A percentile compares a stretch with the other conserved stretches of the same genome.
Conservation (phyloP, 1,140 invertebrate genomes). For the Vanessa atalanta region DNA sequence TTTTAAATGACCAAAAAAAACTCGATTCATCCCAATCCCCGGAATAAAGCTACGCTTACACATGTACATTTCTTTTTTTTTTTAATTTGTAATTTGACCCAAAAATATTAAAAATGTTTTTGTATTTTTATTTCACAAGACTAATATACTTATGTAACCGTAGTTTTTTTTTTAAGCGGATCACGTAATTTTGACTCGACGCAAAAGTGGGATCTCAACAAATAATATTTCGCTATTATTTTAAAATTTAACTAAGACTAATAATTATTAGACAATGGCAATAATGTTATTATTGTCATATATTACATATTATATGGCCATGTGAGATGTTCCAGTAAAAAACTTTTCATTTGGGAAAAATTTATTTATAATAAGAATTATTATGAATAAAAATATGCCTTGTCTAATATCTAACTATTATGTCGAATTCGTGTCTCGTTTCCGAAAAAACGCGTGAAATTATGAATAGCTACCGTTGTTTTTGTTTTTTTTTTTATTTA, state of each 20-base stretch:
- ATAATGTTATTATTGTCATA: slow-evolving; percentile 17
- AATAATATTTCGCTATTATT: slow-evolving; percentile 19
- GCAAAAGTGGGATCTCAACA: slow-evolving; percentile 39
- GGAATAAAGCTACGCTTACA: slow-evolving; percentile 7
- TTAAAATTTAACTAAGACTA: slow-evolving; percentile 25
- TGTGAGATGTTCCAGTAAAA: slow-evolving; percentile 18
- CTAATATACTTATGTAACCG: slow-evolving; percentile 13
- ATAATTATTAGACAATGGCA: slow-evolving; percentile 35
- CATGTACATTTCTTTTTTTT: not conserved
- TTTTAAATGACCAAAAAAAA: not conserved
- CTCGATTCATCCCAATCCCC: not conserved
- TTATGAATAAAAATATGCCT: slow-evolving; percentile 18
- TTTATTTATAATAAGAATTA: slow-evolving; percentile 29
- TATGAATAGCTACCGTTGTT: slow-evolving; percentile 19
- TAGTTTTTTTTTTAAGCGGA: slow-evolving; percentile 26
- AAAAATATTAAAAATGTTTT: slow-evolving; percentile 8
- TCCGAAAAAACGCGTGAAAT: slow-evolving; percentile 17
- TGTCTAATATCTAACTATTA: slow-evolving; percentile 35
- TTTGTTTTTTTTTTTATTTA: slow-evolving; percentile 8
- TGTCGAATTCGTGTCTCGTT: slow-evolving; percentile 1
- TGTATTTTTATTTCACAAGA: not conserved
- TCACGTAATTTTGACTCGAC: slow-evolving; percentile 42
- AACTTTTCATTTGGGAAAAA: slow-evolving; percentile 27
- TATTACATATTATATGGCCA: slow-evolving; percentile 5
- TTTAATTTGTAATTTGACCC: not conserved